A percentile compares a stretch with the other conserved stretches of the same genome.
These are phyloP conservation scores for Dunckerocampus dactyliophorus DNA, from an alignment of 2,113 vertebrate genomes.

Conservation along the genomic window DNA sequence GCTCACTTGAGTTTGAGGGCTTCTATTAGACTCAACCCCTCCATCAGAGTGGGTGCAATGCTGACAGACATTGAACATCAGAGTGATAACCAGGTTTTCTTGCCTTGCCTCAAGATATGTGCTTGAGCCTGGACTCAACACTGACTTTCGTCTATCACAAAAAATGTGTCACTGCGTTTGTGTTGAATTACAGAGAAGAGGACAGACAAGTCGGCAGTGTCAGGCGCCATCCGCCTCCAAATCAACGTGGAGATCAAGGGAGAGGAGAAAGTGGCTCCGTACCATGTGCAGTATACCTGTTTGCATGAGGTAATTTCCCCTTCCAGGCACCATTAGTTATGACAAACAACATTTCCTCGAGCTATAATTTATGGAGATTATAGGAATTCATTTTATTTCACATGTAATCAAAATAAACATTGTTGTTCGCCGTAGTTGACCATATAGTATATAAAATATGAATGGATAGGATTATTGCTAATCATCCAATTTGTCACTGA, in stretches of 20 bases:
- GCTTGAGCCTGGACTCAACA: neutral
- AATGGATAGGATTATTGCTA: no score
- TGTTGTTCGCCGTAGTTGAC: no score
- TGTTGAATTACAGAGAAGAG: conserved; percentile 84
- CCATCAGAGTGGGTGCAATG: conserved; percentile 31
- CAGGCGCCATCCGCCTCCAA: conserved; percentile 91
- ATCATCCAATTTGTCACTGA: no score
- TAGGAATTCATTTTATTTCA: no score
- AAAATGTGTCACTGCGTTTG: conserved; percentile 7
- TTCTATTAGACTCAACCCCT: conserved; percentile 33
- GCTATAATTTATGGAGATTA: no score
- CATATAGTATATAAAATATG: no score
- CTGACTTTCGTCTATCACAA: neutral
- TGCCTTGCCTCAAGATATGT: neutral
- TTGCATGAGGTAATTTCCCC: conserved; percentile 84
- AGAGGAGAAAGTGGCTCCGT: conserved; percentile 95
- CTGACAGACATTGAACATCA: conserved; percentile 47
- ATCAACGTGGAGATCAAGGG: conserved; percentile 98
- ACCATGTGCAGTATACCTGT: conserved; percentile 94
- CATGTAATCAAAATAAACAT: no score
- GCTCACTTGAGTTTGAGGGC: conserved; percentile 40
- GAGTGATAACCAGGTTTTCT: conserved; percentile 27
- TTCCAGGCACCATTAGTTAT: no score
- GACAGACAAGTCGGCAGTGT: conserved; percentile 96
- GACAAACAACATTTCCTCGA: no score